Evolutionary conservation across 2,113 vertebrate species (phyloP), one percentile per base, ranked within the genome.

Genomic region (Paramisgurnus dabryanus): DNA sequence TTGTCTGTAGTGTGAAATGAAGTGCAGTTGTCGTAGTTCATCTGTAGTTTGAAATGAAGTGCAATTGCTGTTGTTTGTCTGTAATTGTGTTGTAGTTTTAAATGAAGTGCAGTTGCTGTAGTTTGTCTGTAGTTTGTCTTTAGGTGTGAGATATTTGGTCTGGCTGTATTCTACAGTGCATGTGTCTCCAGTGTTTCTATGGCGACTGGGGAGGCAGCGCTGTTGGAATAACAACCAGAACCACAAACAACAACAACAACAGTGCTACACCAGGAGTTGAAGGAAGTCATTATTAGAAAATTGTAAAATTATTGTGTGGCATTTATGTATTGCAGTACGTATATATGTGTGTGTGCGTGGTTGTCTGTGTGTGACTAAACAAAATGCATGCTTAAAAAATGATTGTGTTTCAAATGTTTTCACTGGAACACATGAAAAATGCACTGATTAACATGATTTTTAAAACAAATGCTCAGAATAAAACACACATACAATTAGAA

Each of bases 111-210:
- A 47, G 3, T 4, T 60, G 13, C 22, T 17, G 49, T 18, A 45
- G 15, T 17, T 7, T 13, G 8, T 1, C 9, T 61, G 22, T 76
- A 4, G 0, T 1, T 34, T 22, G 58, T n/a, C 39, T 60, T 75
- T 74, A 64, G 39, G 27, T 34, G 27, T 34, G 27, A 34, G 27
- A 34, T 3, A 34, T 58, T 49, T 87, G 96, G 96, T 92, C 90
- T 95, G 95, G 95, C 92, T 98, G 96, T 97, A 97, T 94, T 98
- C 97, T 98, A 98, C 97, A 98, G 97, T 98, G 97, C 96, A 97
- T 96, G 97, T 98, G 96, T 98, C 97, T 98, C 97, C 97, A 98
- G 97, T 97, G 93, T 95, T 92, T 92, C 90, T 95, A 92, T 75
- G 92, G 61, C 89, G 91, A 94, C 96, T 97, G 97, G 97, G 95